phyloP scores from a whole-genome alignment of 1,140 invertebrate species.

The Oncopeltus fasciatus region DNA sequence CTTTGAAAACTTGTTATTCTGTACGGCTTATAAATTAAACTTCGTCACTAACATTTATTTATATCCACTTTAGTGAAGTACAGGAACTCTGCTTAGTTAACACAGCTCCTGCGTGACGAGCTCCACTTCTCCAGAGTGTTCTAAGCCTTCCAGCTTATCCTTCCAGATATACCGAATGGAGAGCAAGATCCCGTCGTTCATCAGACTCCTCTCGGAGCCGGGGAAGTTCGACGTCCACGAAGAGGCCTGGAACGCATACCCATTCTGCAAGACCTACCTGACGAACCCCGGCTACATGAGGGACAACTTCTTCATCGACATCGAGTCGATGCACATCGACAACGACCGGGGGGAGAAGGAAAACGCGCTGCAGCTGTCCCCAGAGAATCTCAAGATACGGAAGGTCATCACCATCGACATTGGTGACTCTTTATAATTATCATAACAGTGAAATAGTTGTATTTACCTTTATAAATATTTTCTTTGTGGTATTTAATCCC shows the following conservation, averaged over 20 bases:
- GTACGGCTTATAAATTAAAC: no score
- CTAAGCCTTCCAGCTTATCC: no score
- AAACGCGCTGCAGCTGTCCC: neutral
- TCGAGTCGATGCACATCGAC: neutral
- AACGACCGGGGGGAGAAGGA: neutral
- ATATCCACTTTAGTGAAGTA: no score
- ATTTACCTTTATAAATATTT: no score
- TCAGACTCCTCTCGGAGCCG: neutral
- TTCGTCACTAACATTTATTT: no score
- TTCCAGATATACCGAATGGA: neutral
- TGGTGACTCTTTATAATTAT: no score
- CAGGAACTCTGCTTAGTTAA: no score
- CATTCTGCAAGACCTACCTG: neutral
- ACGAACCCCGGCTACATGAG: neutral
- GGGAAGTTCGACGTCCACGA: neutral
- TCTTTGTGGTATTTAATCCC: no score
- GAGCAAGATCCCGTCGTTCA: neutral
- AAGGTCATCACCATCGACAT: neutral
- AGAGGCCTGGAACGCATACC: neutral
- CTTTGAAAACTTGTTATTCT: no score
- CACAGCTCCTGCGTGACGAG: no score
- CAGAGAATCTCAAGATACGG: neutral
- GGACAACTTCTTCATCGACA: neutral
- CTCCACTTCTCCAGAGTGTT: no score
- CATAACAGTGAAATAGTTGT: no score